Evolutionary conservation across 2,113 vertebrate genomes (phyloP).

Genomic region (Dascyllus trimaculatus): DNA sequence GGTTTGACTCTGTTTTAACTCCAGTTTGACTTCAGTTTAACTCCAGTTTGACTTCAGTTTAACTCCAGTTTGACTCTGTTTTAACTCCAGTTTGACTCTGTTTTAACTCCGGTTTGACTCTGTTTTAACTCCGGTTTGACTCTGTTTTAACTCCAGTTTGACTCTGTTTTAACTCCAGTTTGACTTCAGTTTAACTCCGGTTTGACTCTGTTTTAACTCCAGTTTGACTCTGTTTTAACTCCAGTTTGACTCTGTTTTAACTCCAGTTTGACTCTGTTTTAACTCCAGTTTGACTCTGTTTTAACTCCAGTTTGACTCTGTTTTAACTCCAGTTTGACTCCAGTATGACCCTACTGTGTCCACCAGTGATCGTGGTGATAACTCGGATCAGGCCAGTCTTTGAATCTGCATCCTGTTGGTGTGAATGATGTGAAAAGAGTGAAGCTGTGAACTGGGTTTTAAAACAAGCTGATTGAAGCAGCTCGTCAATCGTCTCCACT

Average conservation of each 20-base stretch:
- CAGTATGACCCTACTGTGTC: not conserved
- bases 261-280: not conserved
- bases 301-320: not conserved
- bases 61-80: no score
- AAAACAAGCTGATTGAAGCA: no score
- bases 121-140: no score
- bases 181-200: no score
- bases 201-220: not conserved
- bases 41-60: not conserved
- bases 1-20: not conserved
- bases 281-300: not conserved
- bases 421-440: not conserved
- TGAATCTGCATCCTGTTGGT: not conserved
- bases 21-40: no score
- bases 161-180: no score
- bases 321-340: not conserved
- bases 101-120: not conserved
- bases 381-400: not conserved
- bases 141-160: no score
- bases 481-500: no score
- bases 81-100: not conserved
- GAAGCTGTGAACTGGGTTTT: no score
- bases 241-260: not conserved
- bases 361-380: no score
- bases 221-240: no score